Evolutionary conservation across 2,888 invertebrate genomes (phyloP), one percentile per base, ranked within the genome.

Genomic region (Argynnis bischoffii): DNA sequence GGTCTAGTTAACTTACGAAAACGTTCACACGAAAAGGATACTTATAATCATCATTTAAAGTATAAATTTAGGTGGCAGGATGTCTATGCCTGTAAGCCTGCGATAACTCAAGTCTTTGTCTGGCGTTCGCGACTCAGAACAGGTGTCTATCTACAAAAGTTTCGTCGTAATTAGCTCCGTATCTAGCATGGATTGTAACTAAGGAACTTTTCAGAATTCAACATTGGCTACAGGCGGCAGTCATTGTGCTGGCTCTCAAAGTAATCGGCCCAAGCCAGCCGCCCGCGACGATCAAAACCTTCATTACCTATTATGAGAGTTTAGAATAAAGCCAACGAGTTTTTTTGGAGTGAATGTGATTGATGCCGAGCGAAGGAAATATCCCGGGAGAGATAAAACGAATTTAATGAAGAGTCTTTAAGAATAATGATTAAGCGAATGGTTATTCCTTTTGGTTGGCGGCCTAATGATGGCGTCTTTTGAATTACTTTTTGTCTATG

Each of bases 291-390:
- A 89, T 89, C 87, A 85, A 84, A 87, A 87, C 89, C 89, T 91
- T 90, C 90, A 92, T 92, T 92, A 92, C 91, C 92, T 92, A 92
- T 92, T 92, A 92, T 90, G 91, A 91, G 92, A 92, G 90, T 92
- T 92, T 91, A 92, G 90, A 92, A 92, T 92, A 90, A 92, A 90
- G 90, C 90, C 90, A 91, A 90, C 88, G 90, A 92, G 90, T 91
- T 92, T 92, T n/a, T 92, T 92, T 87, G 86, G 81, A 91, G 88
- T 89, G 90, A 90, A 91, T 92, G 90, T 92, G 92, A 92, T 92
- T 92, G 92, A 92, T 92, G 91, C 90, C 85, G 80, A 87, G 81
- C 85, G 84, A 86, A 90, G 89, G 87, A 91, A 92, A 92, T 90
- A 91, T 90, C 92, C 89, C 85, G 86, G 82, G 87, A 90, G 88